Evolutionary conservation across 2,888 invertebrate genomes (phyloP), one percentile per base, ranked within the genome.

Genomic region (Melinaea menophilus): DNA sequence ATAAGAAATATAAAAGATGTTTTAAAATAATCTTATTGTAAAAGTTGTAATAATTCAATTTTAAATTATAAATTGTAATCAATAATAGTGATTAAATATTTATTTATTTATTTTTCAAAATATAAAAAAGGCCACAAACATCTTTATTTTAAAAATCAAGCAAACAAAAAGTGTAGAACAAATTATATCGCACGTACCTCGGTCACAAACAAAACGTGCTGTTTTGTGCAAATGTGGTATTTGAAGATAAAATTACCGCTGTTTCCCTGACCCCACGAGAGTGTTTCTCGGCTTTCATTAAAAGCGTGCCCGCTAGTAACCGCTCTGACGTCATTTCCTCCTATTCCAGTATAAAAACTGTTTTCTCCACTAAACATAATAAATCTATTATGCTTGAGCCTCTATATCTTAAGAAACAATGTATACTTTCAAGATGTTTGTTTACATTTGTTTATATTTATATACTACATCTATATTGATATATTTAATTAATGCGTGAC

Each of bases 201-300:
- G 22, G 22, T 54, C 22, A 59, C 22, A 59, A 59, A 54, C 22
- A 51, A 59, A 59, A 59, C 54, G 51, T 59, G 54, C 37, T 54
- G 37, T 54, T 11, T 54, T 37, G 51, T 41, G 54, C 31, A 59
- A 59, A 59, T 54, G 12, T 22, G 54, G 51, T 59, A 54, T 54
- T 54, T 59, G 37, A 37, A 54, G 54, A 59, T 54, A 41, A 59
- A 48, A 59, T 45, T 54, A 54, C 37, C 62, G 34, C 61, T 51
- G 11, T 56, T 58, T 60, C 57, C 59, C 59, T 62, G 67, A 69
- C 71, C 69, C 63, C 61, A 67, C 64, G 56, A 58, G 69, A 71
- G 71, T 71, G 71, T 65, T 69, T 71, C 74, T 75, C 73, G 70
- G 72, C 71, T 75, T 74, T 74, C 76, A 75, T 75, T 76, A 75